Evolutionary conservation across 64 coral and sea anemone genomes (phyloP), one percentile per base, ranked within the genome.

Genomic region (Acropora yongei): DNA sequence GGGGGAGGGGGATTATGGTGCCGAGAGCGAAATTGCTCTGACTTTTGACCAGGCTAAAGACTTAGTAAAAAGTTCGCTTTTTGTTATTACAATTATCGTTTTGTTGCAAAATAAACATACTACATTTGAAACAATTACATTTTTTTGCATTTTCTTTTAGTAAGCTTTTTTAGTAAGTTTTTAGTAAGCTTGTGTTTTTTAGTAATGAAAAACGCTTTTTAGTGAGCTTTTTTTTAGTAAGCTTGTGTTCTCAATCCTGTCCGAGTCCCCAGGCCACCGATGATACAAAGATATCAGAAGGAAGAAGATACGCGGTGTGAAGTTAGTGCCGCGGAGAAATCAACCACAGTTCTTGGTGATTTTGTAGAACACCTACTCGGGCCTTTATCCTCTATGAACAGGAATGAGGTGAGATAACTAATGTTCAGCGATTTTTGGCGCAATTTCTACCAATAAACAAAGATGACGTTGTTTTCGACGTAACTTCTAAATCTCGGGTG

Each of bases 171-270:
- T 30, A 30, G 30, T 30, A 30, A 30, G 0, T 30, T 30, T 30
- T 30, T 30, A 30, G 30, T 30, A 30, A 30, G 30, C 30, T 30
- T 30, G 30, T 30, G 30, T 30, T 30, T 30, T 30, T 30, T 30
- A 30, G 30, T 30, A 30, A 30, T 30, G 30, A 30, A 30, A 30
- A 30, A 30, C 30, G 30, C 30, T 30, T 30, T 30, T 30, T 30
- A 30, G 30, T 30, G 30, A 30, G 30, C 30, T 30, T 30, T 30
- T 30, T 30, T 30, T 30, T 30, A 55, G 4, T 55, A 79, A 79
- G 77, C 45, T 79, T 79, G 77, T 79, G 39, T 44, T 47, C 77
- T 46, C 41, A 51, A 51, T 79, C 45, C 77, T 49, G 77, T 79
- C 77, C 43, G 50, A 47, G 13, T 51, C 45, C 44, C 17, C 39